Evolutionary conservation across 2,888 invertebrate species (phyloP).

Genomic region (Notodonta dromedarius): DNA sequence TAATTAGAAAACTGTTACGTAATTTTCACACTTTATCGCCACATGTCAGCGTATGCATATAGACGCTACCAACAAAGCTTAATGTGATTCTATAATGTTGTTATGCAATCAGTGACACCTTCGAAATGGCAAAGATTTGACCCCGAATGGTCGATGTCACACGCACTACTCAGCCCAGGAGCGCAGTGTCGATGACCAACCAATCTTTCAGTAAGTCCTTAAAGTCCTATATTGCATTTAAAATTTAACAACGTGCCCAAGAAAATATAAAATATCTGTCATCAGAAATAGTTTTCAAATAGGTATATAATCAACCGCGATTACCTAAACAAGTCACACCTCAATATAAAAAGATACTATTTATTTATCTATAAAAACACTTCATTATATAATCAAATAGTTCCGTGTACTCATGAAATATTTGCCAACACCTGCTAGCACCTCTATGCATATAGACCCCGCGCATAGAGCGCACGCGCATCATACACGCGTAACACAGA

Average conservation of each 20-base stretch:
- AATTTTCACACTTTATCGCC: background rate
- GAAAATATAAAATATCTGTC: too few relatives aligned
- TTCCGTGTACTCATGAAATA: background rate
- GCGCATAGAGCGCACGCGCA: constrained; percentile 12
- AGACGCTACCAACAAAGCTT: background rate
- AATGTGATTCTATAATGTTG: background rate
- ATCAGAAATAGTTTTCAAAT: too few relatives aligned
- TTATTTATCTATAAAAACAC: too few relatives aligned
- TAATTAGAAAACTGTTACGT: constrained; percentile 5
- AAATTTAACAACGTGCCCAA: too few relatives aligned
- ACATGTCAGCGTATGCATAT: constrained; percentile 1
- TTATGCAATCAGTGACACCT: background rate
- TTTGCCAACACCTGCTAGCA: constrained; percentile 15
- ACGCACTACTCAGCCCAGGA: too few relatives aligned
- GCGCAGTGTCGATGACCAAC: too few relatives aligned
- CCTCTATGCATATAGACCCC: constrained; percentile 31
- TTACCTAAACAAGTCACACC: too few relatives aligned
- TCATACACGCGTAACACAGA: constrained; percentile 33
- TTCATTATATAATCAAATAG: too few relatives aligned
- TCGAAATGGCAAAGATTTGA: background rate
- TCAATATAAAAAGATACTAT: too few relatives aligned
- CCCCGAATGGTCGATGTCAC: background rate
- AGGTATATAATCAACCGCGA: too few relatives aligned
- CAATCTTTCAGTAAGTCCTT: too few relatives aligned
- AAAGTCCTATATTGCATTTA: too few relatives aligned